phyloP scores from a whole-genome alignment of 2,113 vertebrate species.

The Colossoma macropomum region DNA sequence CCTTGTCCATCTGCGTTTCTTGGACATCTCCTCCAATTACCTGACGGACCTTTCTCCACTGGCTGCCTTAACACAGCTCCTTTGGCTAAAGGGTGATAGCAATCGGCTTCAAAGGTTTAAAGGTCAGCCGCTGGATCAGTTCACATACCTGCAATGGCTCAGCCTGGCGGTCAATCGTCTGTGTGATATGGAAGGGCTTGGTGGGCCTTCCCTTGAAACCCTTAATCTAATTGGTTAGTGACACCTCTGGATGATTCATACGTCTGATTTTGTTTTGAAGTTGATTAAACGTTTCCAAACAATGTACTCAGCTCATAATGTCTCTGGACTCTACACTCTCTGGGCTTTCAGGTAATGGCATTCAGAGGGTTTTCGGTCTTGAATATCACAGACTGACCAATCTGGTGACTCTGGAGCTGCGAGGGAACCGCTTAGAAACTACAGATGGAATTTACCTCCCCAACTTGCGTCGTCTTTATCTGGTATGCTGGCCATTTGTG shows the following conservation, averaged over 20 bases:
- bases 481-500: constrained; percentile 76
- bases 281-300: neutral
- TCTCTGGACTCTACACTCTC: neutral
- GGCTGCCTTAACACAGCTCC: constrained; percentile 82
- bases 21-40: constrained; percentile 90
- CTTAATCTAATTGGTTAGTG: constrained; percentile 87
- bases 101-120: constrained; percentile 77
- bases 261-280: neutral
- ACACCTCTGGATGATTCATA: neutral
- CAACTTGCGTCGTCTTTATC: constrained; percentile 83
- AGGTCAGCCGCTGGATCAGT: constrained; percentile 76
- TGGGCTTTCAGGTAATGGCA: constrained; percentile 81
- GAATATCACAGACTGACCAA: constrained; percentile 75
- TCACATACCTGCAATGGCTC: constrained; percentile 87
- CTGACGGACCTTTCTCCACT: constrained; percentile 85
- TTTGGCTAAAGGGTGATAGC: constrained; percentile 89
- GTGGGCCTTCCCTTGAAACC: constrained; percentile 79
- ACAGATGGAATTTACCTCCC: constrained; percentile 85
- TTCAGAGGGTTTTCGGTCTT: constrained; percentile 75
- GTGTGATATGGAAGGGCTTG: constrained; percentile 77
- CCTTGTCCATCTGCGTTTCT: constrained; percentile 88
- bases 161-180: constrained; percentile 86
- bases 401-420: constrained; percentile 86
- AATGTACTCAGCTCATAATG: neutral
- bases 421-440: constrained; percentile 82